Conservation (phyloP, 2,797 vertebrate genomes). For the Parauchenoglanis ngamensis region DNA sequence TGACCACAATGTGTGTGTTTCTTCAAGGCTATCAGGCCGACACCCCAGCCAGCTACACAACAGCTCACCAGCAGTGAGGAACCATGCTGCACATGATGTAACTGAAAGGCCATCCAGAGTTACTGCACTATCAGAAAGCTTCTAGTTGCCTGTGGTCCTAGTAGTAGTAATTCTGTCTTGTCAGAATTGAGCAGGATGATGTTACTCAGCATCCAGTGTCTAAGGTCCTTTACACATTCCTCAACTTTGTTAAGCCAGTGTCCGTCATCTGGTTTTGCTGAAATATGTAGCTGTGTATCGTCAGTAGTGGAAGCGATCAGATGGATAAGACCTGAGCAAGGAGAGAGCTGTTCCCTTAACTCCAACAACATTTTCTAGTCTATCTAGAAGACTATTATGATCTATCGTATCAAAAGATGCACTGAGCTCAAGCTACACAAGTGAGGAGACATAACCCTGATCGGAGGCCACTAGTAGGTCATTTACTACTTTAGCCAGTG, state of each 20-base stretch:
- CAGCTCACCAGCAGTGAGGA: neutral
- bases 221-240: neutral
- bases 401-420: neutral
- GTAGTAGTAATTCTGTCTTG: neutral
- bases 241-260: no score
- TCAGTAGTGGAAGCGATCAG: no score
- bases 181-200: conserved; percentile 2
- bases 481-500: conserved; percentile 1
- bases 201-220: neutral
- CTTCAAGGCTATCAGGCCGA: no score
- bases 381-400: neutral
- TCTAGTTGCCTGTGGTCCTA: neutral
- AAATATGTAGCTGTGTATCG: neutral
- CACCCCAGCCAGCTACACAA: neutral
- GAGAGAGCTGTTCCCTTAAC: neutral
- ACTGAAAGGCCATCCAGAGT: neutral
- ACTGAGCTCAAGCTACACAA: neutral
- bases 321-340: neutral
- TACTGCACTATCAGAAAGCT: neutral
- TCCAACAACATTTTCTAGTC: neutral
- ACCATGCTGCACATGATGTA: neutral
- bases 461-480: no score
- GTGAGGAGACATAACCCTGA: neutral
- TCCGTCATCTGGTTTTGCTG: neutral
- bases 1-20: neutral